These are phyloP conservation scores for Chelonoidis abingdonii DNA, from an alignment of 2,113 vertebrate genomes.

Conservation along the genomic window DNA sequence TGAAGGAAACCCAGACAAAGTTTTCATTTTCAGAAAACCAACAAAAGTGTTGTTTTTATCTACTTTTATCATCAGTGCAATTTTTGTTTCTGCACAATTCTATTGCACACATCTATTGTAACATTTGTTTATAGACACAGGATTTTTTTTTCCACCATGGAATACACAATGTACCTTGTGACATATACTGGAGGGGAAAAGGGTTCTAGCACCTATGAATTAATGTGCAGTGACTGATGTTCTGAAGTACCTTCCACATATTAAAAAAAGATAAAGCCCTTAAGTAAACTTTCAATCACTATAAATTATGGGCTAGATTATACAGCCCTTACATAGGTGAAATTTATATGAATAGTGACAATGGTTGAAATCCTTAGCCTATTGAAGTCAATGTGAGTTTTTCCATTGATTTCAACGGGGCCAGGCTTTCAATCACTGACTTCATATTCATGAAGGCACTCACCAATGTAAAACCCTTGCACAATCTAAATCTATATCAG, in stretches of 20 bases:
- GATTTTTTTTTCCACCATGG: not conserved
- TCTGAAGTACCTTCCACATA: not conserved
- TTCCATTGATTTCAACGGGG: not conserved
- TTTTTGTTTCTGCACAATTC: not conserved
- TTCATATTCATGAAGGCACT: not conserved
- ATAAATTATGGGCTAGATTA: constrained; percentile 24
- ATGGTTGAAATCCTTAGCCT: rapidly evolving
- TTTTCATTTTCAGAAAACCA: not conserved
- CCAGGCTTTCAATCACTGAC: not conserved
- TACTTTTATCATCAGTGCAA: not conserved
- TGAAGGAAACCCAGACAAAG: not conserved
- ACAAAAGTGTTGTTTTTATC: not conserved
- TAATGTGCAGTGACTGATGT: not conserved
- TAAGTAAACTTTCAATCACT: constrained; percentile 29
- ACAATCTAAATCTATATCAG: not conserved
- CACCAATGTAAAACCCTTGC: not conserved
- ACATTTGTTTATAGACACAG: not conserved
- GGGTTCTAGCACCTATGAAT: not conserved
- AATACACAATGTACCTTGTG: not conserved
- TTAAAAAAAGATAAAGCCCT: constrained; percentile 6
- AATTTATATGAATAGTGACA: not conserved
- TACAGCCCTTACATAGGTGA: not conserved
- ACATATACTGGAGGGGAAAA: not conserved
- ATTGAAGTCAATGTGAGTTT: not conserved
- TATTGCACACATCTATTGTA: not conserved